Base-by-base conservation (phyloP, 2,888 invertebrate species). In the Xestia ashworthii region DNA sequence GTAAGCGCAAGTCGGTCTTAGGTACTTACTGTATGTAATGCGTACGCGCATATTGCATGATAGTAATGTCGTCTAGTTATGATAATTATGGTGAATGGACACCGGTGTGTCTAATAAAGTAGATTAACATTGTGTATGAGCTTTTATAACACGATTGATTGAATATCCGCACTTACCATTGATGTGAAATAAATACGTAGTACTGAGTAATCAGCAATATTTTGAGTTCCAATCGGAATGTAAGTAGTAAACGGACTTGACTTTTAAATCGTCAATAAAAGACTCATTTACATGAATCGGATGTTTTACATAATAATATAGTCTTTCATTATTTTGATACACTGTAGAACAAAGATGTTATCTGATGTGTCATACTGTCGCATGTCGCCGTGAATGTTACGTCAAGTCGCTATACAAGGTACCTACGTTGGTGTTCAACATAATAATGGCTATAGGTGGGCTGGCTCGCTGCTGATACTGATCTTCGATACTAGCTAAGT, bases 61-160 rank as follows among this genome's bases (percentile, higher is more conserved):
- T 65, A 60, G 38, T 67, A 81, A 80, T 78, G 72, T 72, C 70
- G 58, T 44, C 68, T 69, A 68, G 80, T 66, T 76, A 69, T 78
- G 75, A 32, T 77, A n/a, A n/a, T n/a, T n/a, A 68, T 78, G 75
- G 80, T 87, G 74, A 87, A 88, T 85, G 87, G 75, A 71, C 60
- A 58, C 71, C 67, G 22, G 53, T 62, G 48, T 69, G 53, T 80
- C 60, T 66, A 48, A 53, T 66, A 48, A 53, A 66, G 41, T 38
- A 71, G n/a, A 73, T 69, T 65, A 55, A 55, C 44, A 48, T 38
- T 64, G 5, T 65, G 19, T 66, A 66, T 46, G 22, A 60, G 2
- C 58, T 46, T 65, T 68, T 71, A 41, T 71, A 25, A 22, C 25
- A 22, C 38, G 4, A 48, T 65, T 65, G n/a, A 50, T 53, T 55